These are phyloP conservation scores for Drosophila borborema DNA, from an alignment of 2,888 invertebrate genomes.

Conservation along the genomic window DNA sequence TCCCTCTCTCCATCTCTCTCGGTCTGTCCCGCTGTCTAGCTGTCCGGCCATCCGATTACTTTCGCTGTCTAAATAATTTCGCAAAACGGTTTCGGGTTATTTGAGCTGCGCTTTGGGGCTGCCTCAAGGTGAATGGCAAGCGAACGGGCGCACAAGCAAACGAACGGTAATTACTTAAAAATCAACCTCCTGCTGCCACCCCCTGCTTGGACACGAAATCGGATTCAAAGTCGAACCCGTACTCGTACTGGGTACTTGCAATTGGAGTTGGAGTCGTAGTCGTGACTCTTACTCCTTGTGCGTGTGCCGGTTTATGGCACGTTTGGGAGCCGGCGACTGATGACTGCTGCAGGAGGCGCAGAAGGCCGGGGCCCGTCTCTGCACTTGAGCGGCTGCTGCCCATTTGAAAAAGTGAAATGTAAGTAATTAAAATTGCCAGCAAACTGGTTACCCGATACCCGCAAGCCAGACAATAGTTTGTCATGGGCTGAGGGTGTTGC, in stretches of 20 bases:
- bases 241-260: neutral
- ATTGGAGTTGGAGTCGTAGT: neutral
- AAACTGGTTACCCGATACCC: conserved; percentile 49
- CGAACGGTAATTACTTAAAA: conserved; percentile 75
- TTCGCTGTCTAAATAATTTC: conserved; percentile 77
- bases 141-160: conserved; percentile 31
- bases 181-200: conserved; percentile 36
- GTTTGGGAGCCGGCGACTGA: conserved; percentile 45
- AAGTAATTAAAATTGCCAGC: conserved; percentile 76
- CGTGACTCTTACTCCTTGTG: conserved; percentile 43
- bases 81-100: conserved; percentile 71
- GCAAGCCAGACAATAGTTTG: conserved; percentile 38
- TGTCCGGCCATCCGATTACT: conserved; percentile 66
- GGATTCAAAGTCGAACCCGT: conserved; percentile 10
- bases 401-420: conserved; percentile 67
- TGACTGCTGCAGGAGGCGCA: neutral
- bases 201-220: conserved; percentile 13
- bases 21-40: conserved; percentile 15
- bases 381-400: conserved; percentile 72
- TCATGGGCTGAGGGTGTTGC: neutral
- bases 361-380: conserved; percentile 19
- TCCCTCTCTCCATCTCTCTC: neutral
- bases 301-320: conserved; percentile 71
- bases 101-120: conserved; percentile 62
- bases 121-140: conserved; percentile 75